A percentile compares a stretch with the other conserved stretches of the same genome.
Conservation (phyloP, 1,140 invertebrate species). For the Cydia splendana region DNA sequence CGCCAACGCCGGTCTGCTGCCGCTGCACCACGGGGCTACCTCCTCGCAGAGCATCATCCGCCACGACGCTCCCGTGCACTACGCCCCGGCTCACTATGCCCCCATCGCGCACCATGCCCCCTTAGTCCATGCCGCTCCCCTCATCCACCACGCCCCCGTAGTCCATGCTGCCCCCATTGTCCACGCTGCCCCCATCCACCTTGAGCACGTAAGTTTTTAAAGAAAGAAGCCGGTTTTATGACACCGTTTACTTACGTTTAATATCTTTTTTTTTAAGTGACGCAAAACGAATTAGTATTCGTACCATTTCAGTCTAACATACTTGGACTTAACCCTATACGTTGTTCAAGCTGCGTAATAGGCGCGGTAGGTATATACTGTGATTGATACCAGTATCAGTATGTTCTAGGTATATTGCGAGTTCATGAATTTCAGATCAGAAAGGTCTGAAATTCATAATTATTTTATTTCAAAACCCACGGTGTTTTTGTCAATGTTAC, state of each 20-base stretch:
- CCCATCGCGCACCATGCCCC: slow-evolving; percentile 48
- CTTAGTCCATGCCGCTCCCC: slow-evolving; percentile 54
- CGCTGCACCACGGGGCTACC: slow-evolving; percentile 65
- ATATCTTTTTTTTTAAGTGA: neutral
- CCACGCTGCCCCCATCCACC: slow-evolving; percentile 29
- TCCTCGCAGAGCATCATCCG: slow-evolving; percentile 77
- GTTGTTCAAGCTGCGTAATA: no score
- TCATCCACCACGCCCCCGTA: slow-evolving; percentile 64
- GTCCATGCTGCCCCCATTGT: slow-evolving; percentile 67
- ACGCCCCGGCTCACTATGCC: slow-evolving; percentile 48
- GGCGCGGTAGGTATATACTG: no score
- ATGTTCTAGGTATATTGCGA: no score
- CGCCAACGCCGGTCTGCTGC: slow-evolving; percentile 69
- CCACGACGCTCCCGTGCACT: slow-evolving; percentile 69
- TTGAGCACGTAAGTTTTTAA: slow-evolving; percentile 37
- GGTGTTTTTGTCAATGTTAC: no score
- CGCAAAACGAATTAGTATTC: neutral
- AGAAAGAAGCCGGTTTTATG: neutral
- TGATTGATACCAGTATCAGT: no score
- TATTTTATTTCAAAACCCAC: no score
- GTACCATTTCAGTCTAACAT: no score
- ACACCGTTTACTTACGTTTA: neutral
- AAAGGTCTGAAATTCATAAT: no score
- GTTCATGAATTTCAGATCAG: no score
- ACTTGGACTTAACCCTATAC: no score